These are phyloP conservation scores for Cyphomyrmex costatus DNA, from an alignment of 1,140 invertebrate genomes.

Conservation along the genomic window DNA sequence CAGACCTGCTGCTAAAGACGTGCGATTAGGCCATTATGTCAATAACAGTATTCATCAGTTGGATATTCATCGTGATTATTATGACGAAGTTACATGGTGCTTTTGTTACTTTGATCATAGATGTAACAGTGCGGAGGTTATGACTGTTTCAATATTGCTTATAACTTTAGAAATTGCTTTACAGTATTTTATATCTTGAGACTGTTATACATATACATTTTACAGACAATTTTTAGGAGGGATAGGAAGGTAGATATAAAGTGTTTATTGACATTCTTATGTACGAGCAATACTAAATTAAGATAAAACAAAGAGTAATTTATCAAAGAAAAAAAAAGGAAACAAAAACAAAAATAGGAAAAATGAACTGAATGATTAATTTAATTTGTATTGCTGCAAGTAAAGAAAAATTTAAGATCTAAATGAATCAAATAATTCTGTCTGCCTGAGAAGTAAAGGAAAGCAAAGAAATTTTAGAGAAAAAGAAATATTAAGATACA, in stretches of 20 bases:
- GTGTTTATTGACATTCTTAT: neutral
- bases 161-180: conserved; percentile 59
- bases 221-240: neutral
- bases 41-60: conserved; percentile 95
- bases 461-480: too few relatives aligned
- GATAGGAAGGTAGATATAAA: neutral
- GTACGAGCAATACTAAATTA: neutral
- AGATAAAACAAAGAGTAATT: too few relatives aligned
- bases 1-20: conserved; percentile 92
- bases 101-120: conserved; percentile 97
- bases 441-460: too few relatives aligned
- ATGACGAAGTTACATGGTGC: conserved; percentile 94
- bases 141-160: conserved; percentile 73
- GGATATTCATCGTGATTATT: conserved; percentile 94
- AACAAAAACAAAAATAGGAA: too few relatives aligned
- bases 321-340: too few relatives aligned
- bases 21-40: conserved; percentile 94
- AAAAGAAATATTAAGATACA: too few relatives aligned
- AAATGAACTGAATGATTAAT: too few relatives aligned
- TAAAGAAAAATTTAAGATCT: too few relatives aligned
- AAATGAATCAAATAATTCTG: too few relatives aligned
- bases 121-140: conserved; percentile 89
- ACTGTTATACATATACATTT: neutral
- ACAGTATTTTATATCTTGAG: conserved; percentile 65
- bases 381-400: too few relatives aligned